Conservation (phyloP, 1,140 invertebrate genomes). For the Wiebesia pumilae region DNA sequence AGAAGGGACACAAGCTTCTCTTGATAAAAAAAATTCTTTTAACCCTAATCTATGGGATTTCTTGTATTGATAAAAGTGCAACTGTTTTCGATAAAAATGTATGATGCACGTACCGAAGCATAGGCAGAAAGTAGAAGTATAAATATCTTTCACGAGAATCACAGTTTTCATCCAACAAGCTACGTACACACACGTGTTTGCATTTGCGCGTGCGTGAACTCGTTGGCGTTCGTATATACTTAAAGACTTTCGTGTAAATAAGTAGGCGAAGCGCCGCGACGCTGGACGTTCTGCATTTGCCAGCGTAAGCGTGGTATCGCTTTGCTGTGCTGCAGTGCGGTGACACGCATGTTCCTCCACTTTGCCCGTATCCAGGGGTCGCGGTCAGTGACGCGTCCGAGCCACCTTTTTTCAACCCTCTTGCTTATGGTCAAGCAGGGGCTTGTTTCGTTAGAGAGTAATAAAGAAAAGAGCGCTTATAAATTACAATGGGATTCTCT, state of each 20-base stretch:
- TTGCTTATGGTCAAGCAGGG: background rate
- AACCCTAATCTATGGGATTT: too few species aligned
- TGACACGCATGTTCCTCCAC: slow-evolving; percentile 22
- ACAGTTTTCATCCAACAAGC: background rate
- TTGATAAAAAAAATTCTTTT: too few species aligned
- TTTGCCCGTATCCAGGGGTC: background rate
- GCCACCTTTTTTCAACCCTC: background rate
- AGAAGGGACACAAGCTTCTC: too few species aligned
- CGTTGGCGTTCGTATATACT: background rate
- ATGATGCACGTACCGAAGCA: too few species aligned
- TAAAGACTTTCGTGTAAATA: slow-evolving; percentile 6
- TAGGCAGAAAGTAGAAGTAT: too few species aligned
- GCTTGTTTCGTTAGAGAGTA: background rate
- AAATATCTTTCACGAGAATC: too few species aligned
- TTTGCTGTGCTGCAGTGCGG: slow-evolving; percentile 38
- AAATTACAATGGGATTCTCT: background rate
- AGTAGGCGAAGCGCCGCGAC: background rate
- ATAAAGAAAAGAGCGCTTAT: background rate
- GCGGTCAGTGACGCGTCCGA: background rate
- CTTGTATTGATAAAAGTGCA: too few species aligned
- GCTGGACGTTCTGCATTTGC: too few species aligned
- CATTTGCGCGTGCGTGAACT: background rate
- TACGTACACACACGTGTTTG: background rate
- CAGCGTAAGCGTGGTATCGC: too few species aligned
- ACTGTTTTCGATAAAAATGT: too few species aligned